Evolutionary conservation across 2,797 vertebrate species (phyloP), one percentile per base, ranked within the genome.

Genomic region (Poeciliopsis presidionis): DNA sequence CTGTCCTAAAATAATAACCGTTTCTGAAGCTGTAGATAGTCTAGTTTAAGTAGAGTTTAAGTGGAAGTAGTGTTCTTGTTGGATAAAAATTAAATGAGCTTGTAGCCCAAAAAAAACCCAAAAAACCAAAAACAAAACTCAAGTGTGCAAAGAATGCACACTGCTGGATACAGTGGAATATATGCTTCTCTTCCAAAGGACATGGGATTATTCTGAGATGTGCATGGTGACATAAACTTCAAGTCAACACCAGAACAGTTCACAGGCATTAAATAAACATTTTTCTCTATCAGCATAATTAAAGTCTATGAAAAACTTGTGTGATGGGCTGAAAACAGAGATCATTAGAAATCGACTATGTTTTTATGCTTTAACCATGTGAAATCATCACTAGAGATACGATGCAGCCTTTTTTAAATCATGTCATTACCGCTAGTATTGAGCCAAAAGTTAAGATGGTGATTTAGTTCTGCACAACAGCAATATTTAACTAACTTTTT

Each of bases 401-500:
- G 25, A 7, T 39, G 45, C 46, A 41, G 36, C 45, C 30, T 22
- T 67, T 46, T n/a, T n/a, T 36, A 67, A 51, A 47, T 67, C 9
- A 51, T 16, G 36, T 39, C 36, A 67, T 36, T 11, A 55, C 51
- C n/a, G 8, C 51, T 39, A 65, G 39, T 39, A 33, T 39, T 67
- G 18, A 36, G 5, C 14, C 33, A 67, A 67, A 39, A 69, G 36
- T 69, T 12, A 16, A 72, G 70, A 2, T n/a, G 11, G 18, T 0
- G 49, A 13, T 84, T 67, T 77, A 6, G 53, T 59, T 53, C 20
- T 4, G 22, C 36, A 43, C 63, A 72, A 22, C n/a, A 75, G 28
- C 33, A 69, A 73, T 76, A 36, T 67, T 77, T 55, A 70, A 67
- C 45, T 51, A 67, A 80, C 75, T 45, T 80, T 76, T 74, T 81